phyloP scores from a whole-genome alignment of 2,888 invertebrate genomes.

The Clunio marinus region DNA sequence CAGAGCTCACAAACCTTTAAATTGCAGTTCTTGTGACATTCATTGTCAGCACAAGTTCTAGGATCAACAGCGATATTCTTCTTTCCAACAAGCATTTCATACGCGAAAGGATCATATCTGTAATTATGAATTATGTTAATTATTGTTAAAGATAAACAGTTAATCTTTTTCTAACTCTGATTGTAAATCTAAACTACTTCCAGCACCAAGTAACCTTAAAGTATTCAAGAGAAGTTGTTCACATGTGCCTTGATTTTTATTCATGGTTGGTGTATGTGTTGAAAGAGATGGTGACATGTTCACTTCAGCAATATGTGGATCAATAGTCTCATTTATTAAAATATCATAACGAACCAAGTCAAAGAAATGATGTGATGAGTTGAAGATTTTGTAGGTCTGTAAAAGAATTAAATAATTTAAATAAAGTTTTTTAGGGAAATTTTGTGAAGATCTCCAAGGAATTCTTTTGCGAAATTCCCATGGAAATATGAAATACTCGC shows the following conservation, averaged over 20 bases:
- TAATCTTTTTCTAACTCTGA: not conserved
- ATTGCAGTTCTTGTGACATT: not conserved
- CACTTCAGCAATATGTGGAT: slow-evolving; percentile 81
- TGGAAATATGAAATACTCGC: too few species aligned
- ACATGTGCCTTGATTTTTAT: slow-evolving; percentile 73
- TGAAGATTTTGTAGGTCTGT: not conserved
- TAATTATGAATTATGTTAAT: not conserved
- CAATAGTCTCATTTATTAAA: slow-evolving; percentile 74
- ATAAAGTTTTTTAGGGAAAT: not conserved
- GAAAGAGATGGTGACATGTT: too few species aligned
- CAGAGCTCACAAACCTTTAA: not conserved
- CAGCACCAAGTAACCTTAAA: slow-evolving; percentile 63
- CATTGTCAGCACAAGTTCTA: not conserved
- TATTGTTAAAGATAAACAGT: not conserved
- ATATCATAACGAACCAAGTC: slow-evolving; percentile 89
- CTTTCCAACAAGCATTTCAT: not conserved
- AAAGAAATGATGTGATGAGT: slow-evolving; percentile 59
- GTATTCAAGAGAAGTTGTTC: slow-evolving; percentile 83
- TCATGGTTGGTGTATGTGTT: slow-evolving; percentile 67
- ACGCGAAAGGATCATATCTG: not conserved
- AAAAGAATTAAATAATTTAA: not conserved
- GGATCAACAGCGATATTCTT: not conserved
- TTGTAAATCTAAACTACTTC: not conserved
- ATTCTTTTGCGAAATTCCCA: too few species aligned
- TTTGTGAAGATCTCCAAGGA: too few species aligned